These are phyloP conservation scores for Pedetes capensis DNA, from an alignment of 2,113 vertebrate genomes.

Conservation along the genomic window DNA sequence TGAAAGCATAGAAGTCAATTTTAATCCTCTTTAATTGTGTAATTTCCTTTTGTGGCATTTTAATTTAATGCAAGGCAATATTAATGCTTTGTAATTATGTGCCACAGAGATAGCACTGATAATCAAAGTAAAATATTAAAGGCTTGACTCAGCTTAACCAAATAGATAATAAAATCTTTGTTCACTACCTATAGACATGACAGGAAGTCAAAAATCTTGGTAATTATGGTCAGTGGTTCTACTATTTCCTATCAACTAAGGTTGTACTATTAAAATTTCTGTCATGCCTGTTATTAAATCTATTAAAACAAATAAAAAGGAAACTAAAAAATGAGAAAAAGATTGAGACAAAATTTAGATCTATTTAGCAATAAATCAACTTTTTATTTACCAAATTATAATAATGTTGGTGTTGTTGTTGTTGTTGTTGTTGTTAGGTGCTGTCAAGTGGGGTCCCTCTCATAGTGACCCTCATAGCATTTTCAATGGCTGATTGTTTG, in stretches of 20 bases:
- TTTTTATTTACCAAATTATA: neutral
- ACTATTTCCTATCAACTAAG: neutral
- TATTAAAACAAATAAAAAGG: neutral
- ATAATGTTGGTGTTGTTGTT: too few relatives aligned
- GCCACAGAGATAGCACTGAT: neutral
- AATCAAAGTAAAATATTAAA: slow-evolving; percentile 20
- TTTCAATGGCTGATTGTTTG: too few relatives aligned
- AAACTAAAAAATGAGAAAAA: neutral
- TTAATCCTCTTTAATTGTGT: neutral
- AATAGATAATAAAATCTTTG: neutral
- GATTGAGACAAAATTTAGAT: neutral
- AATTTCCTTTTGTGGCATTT: neutral
- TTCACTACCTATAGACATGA: neutral
- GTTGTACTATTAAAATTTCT: neutral
- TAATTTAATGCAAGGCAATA: neutral
- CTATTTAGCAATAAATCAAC: neutral
- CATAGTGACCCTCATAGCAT: too few relatives aligned
- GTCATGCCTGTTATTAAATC: neutral
- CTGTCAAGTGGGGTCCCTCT: too few relatives aligned
- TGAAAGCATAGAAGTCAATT: neutral
- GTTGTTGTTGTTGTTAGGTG: too few relatives aligned
- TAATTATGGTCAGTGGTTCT: neutral
- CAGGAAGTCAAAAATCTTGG: neutral
- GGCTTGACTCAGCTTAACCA: neutral
- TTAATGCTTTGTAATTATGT: neutral